Evolutionary conservation across 2,888 invertebrate species (phyloP).

Genomic region (Drosophila siamana): DNA sequence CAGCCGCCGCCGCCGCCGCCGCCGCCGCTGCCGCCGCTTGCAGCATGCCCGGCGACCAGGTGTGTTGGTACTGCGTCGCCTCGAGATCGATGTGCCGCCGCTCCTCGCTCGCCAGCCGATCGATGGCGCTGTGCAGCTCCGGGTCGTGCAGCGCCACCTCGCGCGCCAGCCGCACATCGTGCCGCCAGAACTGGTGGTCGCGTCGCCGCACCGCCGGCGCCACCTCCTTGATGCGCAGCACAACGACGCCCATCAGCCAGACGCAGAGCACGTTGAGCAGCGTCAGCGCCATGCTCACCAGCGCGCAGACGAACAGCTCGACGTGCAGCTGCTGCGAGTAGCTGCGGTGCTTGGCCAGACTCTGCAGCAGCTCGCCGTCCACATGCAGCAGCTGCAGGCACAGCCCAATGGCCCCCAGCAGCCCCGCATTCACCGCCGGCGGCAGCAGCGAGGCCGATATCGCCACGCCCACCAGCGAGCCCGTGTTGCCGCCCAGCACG

Average conservation of each 20-base stretch:
- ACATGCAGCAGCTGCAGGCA: constrained; percentile 86
- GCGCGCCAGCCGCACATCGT: constrained; percentile 87
- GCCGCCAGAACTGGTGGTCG: constrained; percentile 87
- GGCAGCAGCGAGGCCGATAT: constrained; percentile 92
- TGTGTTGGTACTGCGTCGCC: constrained; percentile 57
- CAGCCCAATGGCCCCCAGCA: constrained; percentile 88
- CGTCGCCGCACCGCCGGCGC: constrained; percentile 86
- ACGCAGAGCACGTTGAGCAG: constrained; percentile 91
- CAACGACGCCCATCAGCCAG: constrained; percentile 89
- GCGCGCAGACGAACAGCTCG: constrained; percentile 88
- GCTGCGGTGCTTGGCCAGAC: constrained; percentile 82
- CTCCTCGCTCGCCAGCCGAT: constrained; percentile 61
- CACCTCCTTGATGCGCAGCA: constrained; percentile 90
- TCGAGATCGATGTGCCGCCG: constrained; percentile 62
- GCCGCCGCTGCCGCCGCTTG: constrained; percentile 1
- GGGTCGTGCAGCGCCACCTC: constrained; percentile 86
- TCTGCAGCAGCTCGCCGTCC: constrained; percentile 83
- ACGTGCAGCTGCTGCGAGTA: constrained; percentile 87
- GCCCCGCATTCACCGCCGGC: constrained; percentile 91
- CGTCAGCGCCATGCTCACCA: constrained; percentile 89
- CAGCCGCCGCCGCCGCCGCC: not conserved
- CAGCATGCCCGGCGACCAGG: constrained; percentile 73
- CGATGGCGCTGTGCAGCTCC: constrained; percentile 75
- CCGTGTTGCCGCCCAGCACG: constrained; percentile 90
- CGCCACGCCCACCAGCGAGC: constrained; percentile 92